Conservation (phyloP, 2,113 vertebrate genomes). For the Theristicus caerulescens region DNA sequence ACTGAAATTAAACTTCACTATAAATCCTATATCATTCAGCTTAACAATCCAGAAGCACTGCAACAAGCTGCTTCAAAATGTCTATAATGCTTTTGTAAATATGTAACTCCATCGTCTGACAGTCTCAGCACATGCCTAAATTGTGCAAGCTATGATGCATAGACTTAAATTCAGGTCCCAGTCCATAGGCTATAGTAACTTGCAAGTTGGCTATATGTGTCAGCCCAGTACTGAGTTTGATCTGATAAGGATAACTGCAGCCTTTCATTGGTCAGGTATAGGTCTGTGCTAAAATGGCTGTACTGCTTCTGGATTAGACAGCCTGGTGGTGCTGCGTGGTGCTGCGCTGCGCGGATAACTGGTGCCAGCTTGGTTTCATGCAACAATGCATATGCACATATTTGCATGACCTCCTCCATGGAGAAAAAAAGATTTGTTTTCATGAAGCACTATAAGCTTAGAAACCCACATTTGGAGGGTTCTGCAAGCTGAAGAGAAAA, state of each 20-base stretch:
- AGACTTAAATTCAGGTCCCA: not conserved
- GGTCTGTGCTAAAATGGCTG: not conserved
- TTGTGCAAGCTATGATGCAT: not conserved
- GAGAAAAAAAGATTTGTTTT: not conserved
- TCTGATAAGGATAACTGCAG: not conserved
- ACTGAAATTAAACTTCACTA: not conserved
- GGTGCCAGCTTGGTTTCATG: not conserved
- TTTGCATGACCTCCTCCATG: not conserved
- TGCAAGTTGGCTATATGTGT: not conserved
- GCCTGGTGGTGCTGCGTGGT: not conserved
- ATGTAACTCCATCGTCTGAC: not conserved
- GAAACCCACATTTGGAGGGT: not conserved
- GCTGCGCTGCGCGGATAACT: no score
- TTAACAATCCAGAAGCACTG: not conserved
- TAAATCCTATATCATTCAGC: not conserved
- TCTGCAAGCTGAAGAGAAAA: not conserved
- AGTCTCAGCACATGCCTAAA: not conserved
- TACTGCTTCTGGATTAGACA: not conserved
- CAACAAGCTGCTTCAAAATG: not conserved
- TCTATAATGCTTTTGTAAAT: not conserved
- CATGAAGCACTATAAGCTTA: not conserved
- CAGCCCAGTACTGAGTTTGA: not conserved
- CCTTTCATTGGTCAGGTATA: not conserved
- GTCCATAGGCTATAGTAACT: not conserved
- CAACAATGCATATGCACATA: accelerated